These are phyloP conservation scores for Diorhabda sublineata DNA, from an alignment of 1,140 invertebrate genomes.

Conservation along the genomic window DNA sequence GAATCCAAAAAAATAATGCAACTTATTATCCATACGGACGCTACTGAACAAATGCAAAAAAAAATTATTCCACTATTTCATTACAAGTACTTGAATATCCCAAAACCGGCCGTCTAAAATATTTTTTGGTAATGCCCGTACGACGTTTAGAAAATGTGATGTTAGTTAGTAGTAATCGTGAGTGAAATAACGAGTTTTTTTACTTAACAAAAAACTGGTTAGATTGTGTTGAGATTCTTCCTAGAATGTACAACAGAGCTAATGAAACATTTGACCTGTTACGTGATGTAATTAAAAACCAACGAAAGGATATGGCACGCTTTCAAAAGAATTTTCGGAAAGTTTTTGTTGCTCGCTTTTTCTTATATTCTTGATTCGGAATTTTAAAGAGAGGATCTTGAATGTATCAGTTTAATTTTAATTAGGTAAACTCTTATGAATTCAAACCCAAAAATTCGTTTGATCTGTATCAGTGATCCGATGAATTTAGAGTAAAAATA, in stretches of 20 bases:
- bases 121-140: not conserved
- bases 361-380: too few species aligned
- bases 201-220: not conserved
- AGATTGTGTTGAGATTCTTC: not conserved
- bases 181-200: conserved; percentile 1
- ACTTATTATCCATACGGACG: not conserved
- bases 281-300: not conserved
- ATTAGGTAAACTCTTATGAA: too few species aligned
- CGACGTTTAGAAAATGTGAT: not conserved
- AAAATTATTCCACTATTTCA: not conserved
- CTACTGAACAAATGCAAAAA: not conserved
- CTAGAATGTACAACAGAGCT: conserved; percentile 2
- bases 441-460: too few species aligned
- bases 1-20: too few species aligned
- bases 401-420: too few species aligned
- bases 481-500: too few species aligned
- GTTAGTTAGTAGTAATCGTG: not conserved
- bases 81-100: not conserved
- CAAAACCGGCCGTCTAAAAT: not conserved
- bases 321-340: not conserved
- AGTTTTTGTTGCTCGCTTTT: not conserved
- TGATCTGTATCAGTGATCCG: too few species aligned
- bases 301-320: not conserved
- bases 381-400: too few species aligned
- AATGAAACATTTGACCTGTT: not conserved